Conservation (phyloP, 2,113 vertebrate species). For the Poicephalus gulielmi region DNA sequence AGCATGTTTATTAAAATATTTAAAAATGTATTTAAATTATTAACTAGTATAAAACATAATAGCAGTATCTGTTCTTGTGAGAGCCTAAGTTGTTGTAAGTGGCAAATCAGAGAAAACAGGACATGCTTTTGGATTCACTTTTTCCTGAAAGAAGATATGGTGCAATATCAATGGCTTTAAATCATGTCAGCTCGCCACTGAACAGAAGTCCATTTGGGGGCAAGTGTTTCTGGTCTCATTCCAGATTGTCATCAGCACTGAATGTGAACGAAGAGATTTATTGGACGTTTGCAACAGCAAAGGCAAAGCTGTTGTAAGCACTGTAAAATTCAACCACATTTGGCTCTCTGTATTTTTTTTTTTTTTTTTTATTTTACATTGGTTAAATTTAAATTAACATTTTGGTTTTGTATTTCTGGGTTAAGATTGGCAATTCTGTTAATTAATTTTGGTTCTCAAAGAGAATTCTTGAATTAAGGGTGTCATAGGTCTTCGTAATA, state of each 20-base stretch:
- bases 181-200: not conserved
- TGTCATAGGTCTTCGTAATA: not conserved
- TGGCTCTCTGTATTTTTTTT: not conserved
- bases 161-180: not conserved
- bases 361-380: not conserved
- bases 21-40: not conserved
- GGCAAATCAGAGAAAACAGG: not conserved
- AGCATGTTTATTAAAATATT: not conserved
- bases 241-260: not conserved
- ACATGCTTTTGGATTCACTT: not conserved
- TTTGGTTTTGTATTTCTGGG: not conserved
- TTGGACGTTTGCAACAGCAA: not conserved
- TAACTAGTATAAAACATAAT: not conserved
- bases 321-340: not conserved
- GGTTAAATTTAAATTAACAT: not conserved
- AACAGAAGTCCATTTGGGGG: not conserved
- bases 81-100: not conserved
- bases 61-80: not conserved
- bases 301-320: not conserved
- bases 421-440: not conserved
- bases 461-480: not conserved
- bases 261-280: accelerated
- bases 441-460: not conserved
- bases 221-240: not conserved
- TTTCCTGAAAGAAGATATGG: not conserved